Base-by-base conservation (phyloP, 1,140 invertebrate genomes). In the Zophobas morio region DNA sequence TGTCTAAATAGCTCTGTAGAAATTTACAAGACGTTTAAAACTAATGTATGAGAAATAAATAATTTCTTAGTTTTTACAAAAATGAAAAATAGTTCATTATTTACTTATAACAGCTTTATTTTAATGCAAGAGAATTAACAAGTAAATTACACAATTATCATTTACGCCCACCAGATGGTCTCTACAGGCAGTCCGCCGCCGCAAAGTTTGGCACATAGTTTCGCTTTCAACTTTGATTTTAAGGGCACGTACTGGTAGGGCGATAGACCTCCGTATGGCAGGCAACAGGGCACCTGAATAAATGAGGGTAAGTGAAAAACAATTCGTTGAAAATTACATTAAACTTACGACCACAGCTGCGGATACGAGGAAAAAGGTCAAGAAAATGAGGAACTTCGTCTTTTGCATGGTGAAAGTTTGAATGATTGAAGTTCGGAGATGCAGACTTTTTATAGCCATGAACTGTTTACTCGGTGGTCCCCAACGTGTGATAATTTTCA, bases 191-290 rank as follows among this genome's bases (percentile, higher is more conserved):
- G 6, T 36, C 33, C 8, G 36, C 20, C 33, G 0, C 70, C 51
- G 34, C 70, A 72, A 42, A 51, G 34, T 72, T 72, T 72, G 20
- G 70, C 70, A 51, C 70, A 72, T 33, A 72, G 70, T 36, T 72
- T 72, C 1, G 42, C 70, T 72, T 72, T 72, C 34, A 72, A 33
- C 39, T 66, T 66, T 1, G 60, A 8, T 42, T 66, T 66, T 36
- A 42, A 42, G 60, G 60, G 37, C 6, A 66, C 39, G 35, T 60
- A 60, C 36, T 60, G 56, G 60, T 32, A 39, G 5, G 57, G 60
- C 39, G 42, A 33, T 5, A 66, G 37, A 8, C 34, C 34, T 1
- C 39, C 37, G 20, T 66, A 32, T 42, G 60, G 60, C 2, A 66
- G 39, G 60, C 60, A 66, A 40, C 32, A 66, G 33, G 60, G 39